phyloP scores from a whole-genome alignment of 2,113 vertebrate species.

The Porphyrio hochstetteri region DNA sequence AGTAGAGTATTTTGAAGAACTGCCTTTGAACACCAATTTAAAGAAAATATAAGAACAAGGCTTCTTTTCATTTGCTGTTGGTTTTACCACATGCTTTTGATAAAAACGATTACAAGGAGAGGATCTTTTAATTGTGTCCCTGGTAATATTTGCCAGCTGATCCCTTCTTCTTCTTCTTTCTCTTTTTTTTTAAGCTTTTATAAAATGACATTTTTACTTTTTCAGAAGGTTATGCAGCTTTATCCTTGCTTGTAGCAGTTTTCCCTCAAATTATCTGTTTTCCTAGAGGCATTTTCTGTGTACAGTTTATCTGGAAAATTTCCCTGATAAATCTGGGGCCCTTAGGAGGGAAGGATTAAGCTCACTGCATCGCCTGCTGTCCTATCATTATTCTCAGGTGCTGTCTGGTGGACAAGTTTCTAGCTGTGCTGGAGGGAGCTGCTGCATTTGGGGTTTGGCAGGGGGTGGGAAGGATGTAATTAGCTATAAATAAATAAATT shows the following conservation, averaged over 20 bases:
- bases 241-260: conserved; percentile 1
- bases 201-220: neutral
- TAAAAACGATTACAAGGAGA: neutral
- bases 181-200: neutral
- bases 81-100: conserved; percentile 16
- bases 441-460: neutral
- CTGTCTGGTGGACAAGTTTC: conserved; percentile 19
- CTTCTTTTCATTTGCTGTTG: neutral
- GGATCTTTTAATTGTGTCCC: neutral
- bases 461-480: neutral
- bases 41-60: neutral
- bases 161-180: neutral
- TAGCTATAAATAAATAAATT: neutral
- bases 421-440: neutral
- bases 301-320: conserved; percentile 42
- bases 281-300: conserved; percentile 25
- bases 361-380: neutral
- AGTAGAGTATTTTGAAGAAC: conserved; percentile 36
- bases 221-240: conserved; percentile 24
- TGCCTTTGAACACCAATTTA: neutral
- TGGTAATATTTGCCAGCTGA: neutral
- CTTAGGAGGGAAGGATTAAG: conserved; percentile 45
- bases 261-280: conserved; percentile 43
- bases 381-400: conserved; percentile 6
- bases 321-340: conserved; percentile 37